Evolutionary conservation across 2,888 invertebrate genomes (phyloP).

Genomic region (Diaperis boleti): DNA sequence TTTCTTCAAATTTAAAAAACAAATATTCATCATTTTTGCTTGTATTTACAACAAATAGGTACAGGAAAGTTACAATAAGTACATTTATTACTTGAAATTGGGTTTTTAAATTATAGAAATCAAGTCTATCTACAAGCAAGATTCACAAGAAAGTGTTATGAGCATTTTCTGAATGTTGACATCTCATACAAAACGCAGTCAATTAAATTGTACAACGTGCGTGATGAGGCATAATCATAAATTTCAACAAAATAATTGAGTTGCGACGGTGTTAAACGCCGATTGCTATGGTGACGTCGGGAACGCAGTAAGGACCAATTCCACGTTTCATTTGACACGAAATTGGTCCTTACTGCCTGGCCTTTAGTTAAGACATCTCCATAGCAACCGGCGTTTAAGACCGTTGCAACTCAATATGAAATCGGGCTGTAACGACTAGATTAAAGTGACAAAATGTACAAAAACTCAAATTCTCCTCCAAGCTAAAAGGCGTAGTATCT

Average conservation of each 20-base stretch:
- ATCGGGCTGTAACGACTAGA: slow-evolving; percentile 13
- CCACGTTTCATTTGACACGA: too few relatives aligned
- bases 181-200: slow-evolving; percentile 11
- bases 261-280: too few relatives aligned
- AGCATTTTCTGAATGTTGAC: slow-evolving; percentile 12
- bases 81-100: slow-evolving; percentile 38
- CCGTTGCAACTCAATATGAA: too few relatives aligned
- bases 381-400: too few relatives aligned
- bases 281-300: too few relatives aligned
- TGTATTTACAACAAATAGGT: slow-evolving; percentile 43
- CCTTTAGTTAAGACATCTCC: too few relatives aligned
- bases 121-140: slow-evolving; percentile 36
- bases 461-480: not conserved
- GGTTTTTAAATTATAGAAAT: slow-evolving; percentile 19
- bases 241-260: slow-evolving; percentile 1
- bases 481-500: slow-evolving; percentile 8
- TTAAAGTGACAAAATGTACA: slow-evolving; percentile 2
- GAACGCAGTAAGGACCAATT: too few relatives aligned
- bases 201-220: not conserved
- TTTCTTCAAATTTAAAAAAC: not conserved
- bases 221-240: slow-evolving; percentile 1
- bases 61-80: slow-evolving; percentile 40
- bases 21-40: slow-evolving; percentile 19
- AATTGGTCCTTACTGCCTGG: too few relatives aligned
- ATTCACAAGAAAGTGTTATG: slow-evolving; percentile 9